These are phyloP conservation scores for Vombatus ursinus DNA, from an alignment of 2,113 vertebrate species.

Conservation along the genomic window DNA sequence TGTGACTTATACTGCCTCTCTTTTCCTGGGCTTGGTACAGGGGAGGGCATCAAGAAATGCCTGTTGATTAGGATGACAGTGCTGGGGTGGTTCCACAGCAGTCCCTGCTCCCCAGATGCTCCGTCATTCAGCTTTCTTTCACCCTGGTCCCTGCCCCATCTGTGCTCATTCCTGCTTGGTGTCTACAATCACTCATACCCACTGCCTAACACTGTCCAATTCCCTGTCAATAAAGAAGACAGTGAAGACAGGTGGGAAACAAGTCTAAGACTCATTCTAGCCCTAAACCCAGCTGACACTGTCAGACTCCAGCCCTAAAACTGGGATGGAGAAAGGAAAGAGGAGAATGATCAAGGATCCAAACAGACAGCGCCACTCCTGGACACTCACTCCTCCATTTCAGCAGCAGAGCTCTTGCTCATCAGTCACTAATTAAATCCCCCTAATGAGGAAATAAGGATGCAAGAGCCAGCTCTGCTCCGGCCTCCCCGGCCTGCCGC, in stretches of 20 bases:
- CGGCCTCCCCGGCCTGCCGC: slow-evolving; percentile 64
- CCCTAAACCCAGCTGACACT: neutral
- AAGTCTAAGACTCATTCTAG: neutral
- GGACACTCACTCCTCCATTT: neutral
- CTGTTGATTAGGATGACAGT: neutral
- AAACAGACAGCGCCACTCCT: slow-evolving; percentile 10
- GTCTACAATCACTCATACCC: neutral
- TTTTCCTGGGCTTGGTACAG: neutral
- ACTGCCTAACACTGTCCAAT: neutral
- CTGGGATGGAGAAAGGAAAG: neutral
- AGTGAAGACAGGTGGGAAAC: neutral
- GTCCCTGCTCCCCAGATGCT: neutral
- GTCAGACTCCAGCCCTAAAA: neutral
- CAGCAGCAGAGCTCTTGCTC: slow-evolving; percentile 35
- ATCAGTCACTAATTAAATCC: slow-evolving; percentile 70
- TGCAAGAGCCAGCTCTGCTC: slow-evolving; percentile 63
- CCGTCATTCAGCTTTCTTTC: neutral
- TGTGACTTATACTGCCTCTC: neutral
- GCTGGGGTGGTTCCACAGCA: neutral
- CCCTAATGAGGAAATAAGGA: slow-evolving; percentile 77
- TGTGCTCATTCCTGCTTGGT: neutral
- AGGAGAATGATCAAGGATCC: neutral
- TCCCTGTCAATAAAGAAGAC: neutral
- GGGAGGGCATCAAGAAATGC: neutral
- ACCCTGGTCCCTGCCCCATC: neutral